Evolutionary conservation across 2,888 invertebrate species (phyloP), one percentile per base, ranked within the genome.

Genomic region (Thymelicus acteon): DNA sequence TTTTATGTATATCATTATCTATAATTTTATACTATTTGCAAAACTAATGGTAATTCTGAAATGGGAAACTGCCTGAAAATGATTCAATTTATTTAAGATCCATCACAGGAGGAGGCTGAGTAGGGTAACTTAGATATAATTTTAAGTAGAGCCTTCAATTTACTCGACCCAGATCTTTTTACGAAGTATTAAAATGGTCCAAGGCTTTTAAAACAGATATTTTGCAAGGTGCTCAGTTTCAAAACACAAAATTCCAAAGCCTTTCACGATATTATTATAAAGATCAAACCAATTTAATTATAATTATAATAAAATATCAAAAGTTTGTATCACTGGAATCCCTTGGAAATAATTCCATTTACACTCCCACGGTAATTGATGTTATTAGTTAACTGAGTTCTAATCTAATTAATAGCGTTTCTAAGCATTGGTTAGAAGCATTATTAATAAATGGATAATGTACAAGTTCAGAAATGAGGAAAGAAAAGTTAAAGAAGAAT

Each of bases 1-100:
- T 19, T 19, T 2, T 19, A 19, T 19, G 19, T 19, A 19, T 19
- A 19, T 19, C 2, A 19, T 19, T 0, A 19, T 19, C 19, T 19
- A 19, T 19, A 19, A 19, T 31, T 31, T 5, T 31, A 3, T 31
- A 31, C 31, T 31, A 7, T 10, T 44, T 44, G 8, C 1, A 44
- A 8, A 44, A 44, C 44, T 1, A 12, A 57, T 57, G 24, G 10
- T 31, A 44, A 44, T 54, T 65, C 24, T n/a, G 10, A 15, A 47
- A 57, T n/a, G 40, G 54, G 8, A n/a, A 66, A 24, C 13, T 44
- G 58, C 31, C 37, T 24, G 37, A 2, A 37, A 66, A 60, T 37
- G 39, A 48, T 48, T 47, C 66, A 66, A 66, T 66, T 66, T 66
- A 39, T 47, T 66, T 31, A n/a, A 47, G 58, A 19, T 48, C 58